Conservation (phyloP, 2,113 vertebrate species). For the Dipodomys merriami region DNA sequence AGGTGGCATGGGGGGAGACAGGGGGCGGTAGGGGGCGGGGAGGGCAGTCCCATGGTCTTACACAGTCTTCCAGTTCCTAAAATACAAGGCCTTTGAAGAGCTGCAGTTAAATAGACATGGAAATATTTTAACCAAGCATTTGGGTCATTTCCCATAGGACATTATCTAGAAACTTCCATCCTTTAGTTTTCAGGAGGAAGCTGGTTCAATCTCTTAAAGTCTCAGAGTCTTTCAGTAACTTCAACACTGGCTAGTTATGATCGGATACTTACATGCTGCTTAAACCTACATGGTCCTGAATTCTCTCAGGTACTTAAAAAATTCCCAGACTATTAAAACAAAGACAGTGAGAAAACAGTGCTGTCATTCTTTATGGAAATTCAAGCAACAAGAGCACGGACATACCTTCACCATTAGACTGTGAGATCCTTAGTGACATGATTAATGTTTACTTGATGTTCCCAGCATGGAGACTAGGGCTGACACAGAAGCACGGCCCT, state of each 20-base stretch:
- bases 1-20: not conserved
- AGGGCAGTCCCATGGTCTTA: not conserved
- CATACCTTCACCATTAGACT: not conserved
- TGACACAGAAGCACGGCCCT: not conserved
- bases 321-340: slow-evolving; percentile 36
- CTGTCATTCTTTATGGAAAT: not conserved
- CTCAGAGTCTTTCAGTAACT: slow-evolving; percentile 42
- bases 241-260: not conserved
- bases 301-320: not conserved
- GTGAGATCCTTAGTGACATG: not conserved
- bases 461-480: not conserved
- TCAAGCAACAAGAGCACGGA: not conserved
- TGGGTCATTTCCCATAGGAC: not conserved
- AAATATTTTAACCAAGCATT: not conserved
- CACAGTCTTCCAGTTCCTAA: slow-evolving; percentile 21
- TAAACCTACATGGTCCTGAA: not conserved
- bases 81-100: slow-evolving; percentile 54
- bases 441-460: not conserved
- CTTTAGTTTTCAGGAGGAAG: slow-evolving; percentile 19
- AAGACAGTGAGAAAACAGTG: not conserved
- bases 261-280: not conserved
- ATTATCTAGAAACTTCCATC: not conserved
- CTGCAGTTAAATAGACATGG: slow-evolving; percentile 2
- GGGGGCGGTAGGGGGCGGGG: too few species aligned
- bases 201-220: not conserved